Evolutionary conservation across 2,888 invertebrate genomes (phyloP), one percentile per base, ranked within the genome.

Genomic region (Empis livida): DNA sequence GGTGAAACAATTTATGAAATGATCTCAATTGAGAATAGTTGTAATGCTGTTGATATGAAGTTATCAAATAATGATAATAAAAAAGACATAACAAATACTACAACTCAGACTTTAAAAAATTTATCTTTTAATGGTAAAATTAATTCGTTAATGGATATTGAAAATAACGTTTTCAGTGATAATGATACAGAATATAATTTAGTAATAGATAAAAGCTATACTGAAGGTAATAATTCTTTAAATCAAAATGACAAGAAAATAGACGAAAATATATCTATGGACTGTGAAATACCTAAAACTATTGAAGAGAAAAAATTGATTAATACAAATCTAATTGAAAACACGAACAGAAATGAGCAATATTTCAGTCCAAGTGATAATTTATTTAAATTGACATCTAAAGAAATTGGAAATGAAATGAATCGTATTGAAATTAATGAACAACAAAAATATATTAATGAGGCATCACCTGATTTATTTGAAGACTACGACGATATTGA

Each of bases 401-500:
- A 27, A 8, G 23, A 27, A 27, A 5, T 8, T 8, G 2, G 8
- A 8, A 27, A 27, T 27, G 8, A 4, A 27, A 4, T 27, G 5
- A 8, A 5, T 5, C 20, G 5, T 20, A 3, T 27, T 27, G 23
- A 27, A 27, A 27, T 2, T 27, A 27, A 27, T 27, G 23, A 27
- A 27, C 23, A 27, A 8, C 23, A 8, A 27, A 27, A 27, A 27
- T 27, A 27, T 27, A 27, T 27, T 27, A 67, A 64, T 49, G 68
- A 66, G 58, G 61, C 59, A 30, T 79, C 79, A 45, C 83, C 83
- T 0, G 81, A 83, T 58, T 69, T 84, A 59, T 83, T 83, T 61
- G 78, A 76, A 49, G 79, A 79, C 50, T 75, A 75, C 40, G 79
- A 77, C 45, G 72, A 71, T 41, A 68, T 64, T 3, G 65, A 65